A percentile compares a stretch with the other conserved stretches of the same genome.
Conservation (phyloP, 2,797 vertebrate genomes). For the Oreochromis mossambicus region DNA sequence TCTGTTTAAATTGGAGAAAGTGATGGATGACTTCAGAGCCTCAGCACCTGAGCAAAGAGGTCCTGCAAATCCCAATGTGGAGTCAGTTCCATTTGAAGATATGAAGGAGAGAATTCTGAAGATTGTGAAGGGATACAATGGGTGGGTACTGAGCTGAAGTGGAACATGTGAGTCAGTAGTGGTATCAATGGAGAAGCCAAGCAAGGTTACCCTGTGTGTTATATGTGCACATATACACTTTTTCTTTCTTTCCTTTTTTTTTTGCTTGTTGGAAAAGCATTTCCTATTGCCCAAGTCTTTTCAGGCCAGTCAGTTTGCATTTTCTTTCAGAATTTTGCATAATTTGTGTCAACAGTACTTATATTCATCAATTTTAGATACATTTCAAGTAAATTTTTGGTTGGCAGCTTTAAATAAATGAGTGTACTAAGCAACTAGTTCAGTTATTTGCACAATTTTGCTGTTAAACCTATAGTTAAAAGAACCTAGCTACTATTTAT, state of each 20-base stretch:
- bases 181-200: background rate
- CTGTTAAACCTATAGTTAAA: background rate
- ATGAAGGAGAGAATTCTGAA: slow-evolving; percentile 99
- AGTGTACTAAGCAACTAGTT: background rate
- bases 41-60: slow-evolving; percentile 93
- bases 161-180: background rate
- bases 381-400: background rate
- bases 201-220: background rate
- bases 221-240: background rate
- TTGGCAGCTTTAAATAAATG: background rate
- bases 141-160: slow-evolving; percentile 73
- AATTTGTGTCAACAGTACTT: background rate
- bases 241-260: rapidly evolving
- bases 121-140: slow-evolving; percentile 96
- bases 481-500: background rate
- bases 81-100: slow-evolving; percentile 97
- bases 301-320: background rate
- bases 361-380: background rate
- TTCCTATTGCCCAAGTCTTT: background rate
- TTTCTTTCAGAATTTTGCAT: background rate
- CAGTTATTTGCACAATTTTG: background rate
- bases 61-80: slow-evolving; percentile 92
- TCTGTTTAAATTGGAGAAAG: slow-evolving; percentile 97
- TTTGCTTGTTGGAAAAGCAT: background rate
- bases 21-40: slow-evolving; percentile 97